Base-by-base conservation (phyloP, 2,888 invertebrate genomes). In the Rhagophthalmus giganteus region DNA sequence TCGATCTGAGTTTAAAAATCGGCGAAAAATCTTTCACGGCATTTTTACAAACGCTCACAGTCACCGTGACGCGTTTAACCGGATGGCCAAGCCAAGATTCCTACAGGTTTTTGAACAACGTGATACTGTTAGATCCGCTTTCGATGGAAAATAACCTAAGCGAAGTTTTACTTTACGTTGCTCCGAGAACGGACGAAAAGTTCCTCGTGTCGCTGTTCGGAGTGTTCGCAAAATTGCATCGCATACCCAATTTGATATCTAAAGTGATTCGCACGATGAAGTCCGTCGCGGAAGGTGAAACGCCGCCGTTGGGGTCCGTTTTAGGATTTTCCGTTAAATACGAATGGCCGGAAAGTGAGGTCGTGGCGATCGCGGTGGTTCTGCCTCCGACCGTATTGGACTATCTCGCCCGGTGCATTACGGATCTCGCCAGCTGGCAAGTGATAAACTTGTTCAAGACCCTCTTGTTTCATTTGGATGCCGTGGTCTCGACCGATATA, bases 391-490 rank as follows among this genome's bases (percentile, higher is more conserved):
- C 55, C 9, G 67, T 74, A 45, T 50, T 73, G 10, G 41, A 62
- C 11, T 63, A 57, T 56, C 71, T 73, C 50, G 61, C 66, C 14
- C 58, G 61, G 14, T 70, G 68, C 52, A 61, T 72, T 30, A 58
- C 58, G 7, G 59, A 57, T 28, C 55, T 73, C 39, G 63, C 69
- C 2, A 70, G 69, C 45, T 68, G 69, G 68, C 71, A 73, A 57
- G 60, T 70, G 32, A 69, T 71, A 27, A 70, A 70, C 59, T 47
- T 74, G 20, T 68, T 72, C 39, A 72, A 66, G 59, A 72, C 72
- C 0, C 56, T 72, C 9, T 38, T 70, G 24, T 66, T 58, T 58
- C 68, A 71, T 57, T 56, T 75, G 15, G 63, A 65, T 12, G 58
- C 41, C n/a, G 59, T 61, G 27, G 54, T 70, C 11, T 55, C 57